Base-by-base conservation (phyloP, 2,113 vertebrate genomes). In the Nestor notabilis region DNA sequence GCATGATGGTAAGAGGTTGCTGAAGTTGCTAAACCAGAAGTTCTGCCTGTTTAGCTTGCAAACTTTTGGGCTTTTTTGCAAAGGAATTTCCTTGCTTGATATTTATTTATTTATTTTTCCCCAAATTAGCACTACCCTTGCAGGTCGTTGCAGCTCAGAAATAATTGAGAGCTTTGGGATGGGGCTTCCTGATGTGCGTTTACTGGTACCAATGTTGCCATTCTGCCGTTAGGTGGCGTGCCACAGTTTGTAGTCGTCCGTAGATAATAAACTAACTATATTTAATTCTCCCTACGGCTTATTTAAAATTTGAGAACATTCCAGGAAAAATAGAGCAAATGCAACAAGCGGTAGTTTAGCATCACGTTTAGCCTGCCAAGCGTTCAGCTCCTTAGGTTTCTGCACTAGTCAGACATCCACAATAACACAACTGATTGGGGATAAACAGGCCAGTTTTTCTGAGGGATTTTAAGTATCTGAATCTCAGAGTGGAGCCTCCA, bases 191-290 rank as follows among this genome's bases (percentile, higher is more conserved):
- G 15, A 18, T 10, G 11, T 8, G 75, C 11, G 10, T 68, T 87
- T 61, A 10, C 23, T 1, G 1, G 15, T 39, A 39, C 10, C 1
- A 0, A 0, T 33, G 63, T 25, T 61, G 52, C 61, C 85, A 31
- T 58, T 53, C 71, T 71, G 76, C 91, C 50, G 2, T 63, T 71
- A 95, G 82, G 29, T 90, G 87, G 84, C 43, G 28, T 27, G 13
- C 27, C 28, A 25, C 64, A 46, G 31, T 76, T 28, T 35, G 39
- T 75, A 47, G 39, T 65, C 28, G 68, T 84, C 72, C 60, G 27
- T 61, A 39, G 33, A 65, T 89, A 2, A 35, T 37, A 44, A 75
- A 53, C 3, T 2, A 31, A 31, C 9, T 65, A 2, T 23, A 46
- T 49, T 49, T 83, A 12, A 78, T 92, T 92, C 61, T 29, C 27